Conservation (phyloP, 2,888 invertebrate species). For the Meloe dianella region DNA sequence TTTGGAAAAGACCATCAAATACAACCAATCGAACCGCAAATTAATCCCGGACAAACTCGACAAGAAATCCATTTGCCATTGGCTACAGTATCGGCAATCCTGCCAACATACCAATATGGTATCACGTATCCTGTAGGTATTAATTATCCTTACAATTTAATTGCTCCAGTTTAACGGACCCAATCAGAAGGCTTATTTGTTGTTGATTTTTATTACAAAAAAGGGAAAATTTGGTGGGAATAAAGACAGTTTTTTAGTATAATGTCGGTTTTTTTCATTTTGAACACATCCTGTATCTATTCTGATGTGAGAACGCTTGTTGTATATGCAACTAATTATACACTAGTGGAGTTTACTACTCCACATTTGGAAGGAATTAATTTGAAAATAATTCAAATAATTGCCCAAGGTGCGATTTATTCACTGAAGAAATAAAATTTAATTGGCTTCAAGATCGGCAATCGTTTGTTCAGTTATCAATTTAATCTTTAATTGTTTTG, state of each 20-base stretch:
- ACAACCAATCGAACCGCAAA: constrained; percentile 2
- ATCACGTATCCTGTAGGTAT: constrained; percentile 29
- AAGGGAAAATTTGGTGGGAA: background rate
- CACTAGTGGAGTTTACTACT: background rate
- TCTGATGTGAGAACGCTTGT: background rate
- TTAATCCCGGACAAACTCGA: background rate
- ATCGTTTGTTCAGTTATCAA: background rate
- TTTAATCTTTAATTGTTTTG: background rate
- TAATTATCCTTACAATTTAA: constrained; percentile 31
- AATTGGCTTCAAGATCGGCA: too few species aligned
- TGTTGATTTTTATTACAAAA: too few species aligned
- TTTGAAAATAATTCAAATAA: too few species aligned
- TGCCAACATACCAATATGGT: constrained; percentile 28
- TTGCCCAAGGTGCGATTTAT: too few species aligned
- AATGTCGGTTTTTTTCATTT: too few species aligned
- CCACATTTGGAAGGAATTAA: too few species aligned
- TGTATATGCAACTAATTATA: background rate
- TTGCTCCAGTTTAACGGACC: constrained; percentile 14
- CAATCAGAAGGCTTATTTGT: background rate
- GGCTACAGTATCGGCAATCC: constrained; percentile 5
- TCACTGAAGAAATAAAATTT: too few species aligned
- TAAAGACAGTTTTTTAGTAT: background rate
- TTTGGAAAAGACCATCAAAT: background rate
- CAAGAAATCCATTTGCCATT: constrained; percentile 2
- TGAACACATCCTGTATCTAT: too few species aligned